Conservation (phyloP, 2,797 vertebrate genomes). For the Luscinia megarhynchos region DNA sequence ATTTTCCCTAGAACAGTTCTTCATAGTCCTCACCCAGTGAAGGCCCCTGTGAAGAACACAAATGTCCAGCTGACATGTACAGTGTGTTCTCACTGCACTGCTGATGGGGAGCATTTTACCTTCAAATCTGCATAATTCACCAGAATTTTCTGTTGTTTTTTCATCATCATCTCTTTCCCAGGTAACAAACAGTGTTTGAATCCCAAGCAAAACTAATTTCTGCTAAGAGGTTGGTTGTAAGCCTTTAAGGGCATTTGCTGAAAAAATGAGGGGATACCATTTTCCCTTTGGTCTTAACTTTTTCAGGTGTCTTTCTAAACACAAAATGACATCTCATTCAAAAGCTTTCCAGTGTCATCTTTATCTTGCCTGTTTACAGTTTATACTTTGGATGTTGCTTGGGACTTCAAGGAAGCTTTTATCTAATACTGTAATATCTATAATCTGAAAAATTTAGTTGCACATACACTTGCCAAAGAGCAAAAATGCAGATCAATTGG, state of each 20-base stretch:
- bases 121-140: constrained; percentile 66
- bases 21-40: background rate
- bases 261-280: constrained; percentile 1
- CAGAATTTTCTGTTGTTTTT: constrained; percentile 6
- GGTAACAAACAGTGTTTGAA: constrained; percentile 67
- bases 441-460: constrained; percentile 74
- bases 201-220: constrained; percentile 64
- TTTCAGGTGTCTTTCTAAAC: constrained; percentile 64
- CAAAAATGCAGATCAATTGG: constrained; percentile 79
- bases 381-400: constrained; percentile 67
- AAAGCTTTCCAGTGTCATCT: constrained; percentile 70
- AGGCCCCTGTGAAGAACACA: constrained; percentile 59
- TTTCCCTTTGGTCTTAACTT: constrained; percentile 65
- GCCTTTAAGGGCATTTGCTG: constrained; percentile 44
- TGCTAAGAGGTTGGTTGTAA: constrained; percentile 65
- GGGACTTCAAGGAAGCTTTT: constrained; percentile 66
- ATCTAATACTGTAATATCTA: constrained; percentile 74
- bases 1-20: constrained; percentile 62
- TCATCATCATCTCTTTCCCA: constrained; percentile 30
- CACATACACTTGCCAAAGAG: constrained; percentile 66
- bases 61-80: constrained; percentile 55
- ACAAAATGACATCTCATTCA: constrained; percentile 69
- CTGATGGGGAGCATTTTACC: constrained; percentile 59
- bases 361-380: constrained; percentile 68
- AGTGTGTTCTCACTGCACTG: constrained; percentile 40